phyloP scores from a whole-genome alignment of 2,113 vertebrate species.

The Pygoscelis adeliae region DNA sequence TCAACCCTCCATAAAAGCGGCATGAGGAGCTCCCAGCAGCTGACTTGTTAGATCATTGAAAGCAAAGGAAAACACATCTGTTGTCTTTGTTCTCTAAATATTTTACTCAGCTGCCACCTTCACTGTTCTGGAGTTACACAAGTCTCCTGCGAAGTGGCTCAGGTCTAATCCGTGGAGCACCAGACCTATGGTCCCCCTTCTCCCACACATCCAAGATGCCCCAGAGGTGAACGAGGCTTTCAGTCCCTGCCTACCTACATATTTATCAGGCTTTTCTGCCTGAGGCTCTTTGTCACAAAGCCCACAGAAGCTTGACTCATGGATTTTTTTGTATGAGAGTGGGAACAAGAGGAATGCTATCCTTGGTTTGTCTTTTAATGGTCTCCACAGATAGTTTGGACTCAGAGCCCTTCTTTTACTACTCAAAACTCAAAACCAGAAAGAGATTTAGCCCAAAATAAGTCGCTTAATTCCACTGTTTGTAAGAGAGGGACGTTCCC shows the following conservation, averaged over 20 bases:
- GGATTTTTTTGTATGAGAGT: background rate
- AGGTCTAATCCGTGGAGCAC: background rate
- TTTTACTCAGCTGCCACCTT: conserved; percentile 9
- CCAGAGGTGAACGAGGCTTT: background rate
- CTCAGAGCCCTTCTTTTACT: background rate
- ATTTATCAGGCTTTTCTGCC: background rate
- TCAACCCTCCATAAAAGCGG: conserved; percentile 28
- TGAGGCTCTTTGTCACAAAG: background rate
- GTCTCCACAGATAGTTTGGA: background rate
- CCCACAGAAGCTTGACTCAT: background rate
- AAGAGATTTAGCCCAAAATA: background rate
- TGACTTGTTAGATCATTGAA: conserved; percentile 55
- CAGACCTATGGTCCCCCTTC: background rate
- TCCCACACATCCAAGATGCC: background rate
- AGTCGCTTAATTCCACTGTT: background rate
- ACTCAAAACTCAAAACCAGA: background rate
- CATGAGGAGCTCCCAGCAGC: conserved; percentile 31
- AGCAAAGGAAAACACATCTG: background rate
- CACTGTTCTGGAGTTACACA: background rate
- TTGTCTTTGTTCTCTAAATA: conserved; percentile 15
- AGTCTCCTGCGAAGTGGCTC: background rate
- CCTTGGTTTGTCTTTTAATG: background rate
- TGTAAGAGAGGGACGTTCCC: background rate
- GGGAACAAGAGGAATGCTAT: background rate
- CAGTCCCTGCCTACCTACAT: background rate